Conservation (phyloP, 2,888 invertebrate genomes). For the Torymus auratus region DNA sequence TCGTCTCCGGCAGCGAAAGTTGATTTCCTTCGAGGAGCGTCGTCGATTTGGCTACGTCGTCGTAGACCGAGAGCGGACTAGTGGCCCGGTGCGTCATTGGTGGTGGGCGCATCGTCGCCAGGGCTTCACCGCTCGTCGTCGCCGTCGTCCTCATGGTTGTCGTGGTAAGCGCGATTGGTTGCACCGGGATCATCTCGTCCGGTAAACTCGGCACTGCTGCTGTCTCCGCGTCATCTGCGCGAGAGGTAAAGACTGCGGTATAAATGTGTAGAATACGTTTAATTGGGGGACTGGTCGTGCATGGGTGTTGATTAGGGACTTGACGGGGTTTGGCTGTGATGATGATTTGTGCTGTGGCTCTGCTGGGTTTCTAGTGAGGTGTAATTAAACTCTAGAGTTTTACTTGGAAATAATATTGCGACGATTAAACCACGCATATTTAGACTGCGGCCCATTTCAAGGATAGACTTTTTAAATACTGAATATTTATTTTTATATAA, state of each 20-base stretch:
- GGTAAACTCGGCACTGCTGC: slow-evolving; percentile 37
- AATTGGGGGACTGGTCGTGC: too few relatives aligned
- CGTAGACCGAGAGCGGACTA: slow-evolving; percentile 13
- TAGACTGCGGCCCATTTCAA: too few relatives aligned
- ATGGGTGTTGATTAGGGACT: too few relatives aligned
- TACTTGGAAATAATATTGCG: too few relatives aligned
- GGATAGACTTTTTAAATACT: too few relatives aligned
- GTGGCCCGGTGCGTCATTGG: slow-evolving; percentile 18
- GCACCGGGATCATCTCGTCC: slow-evolving; percentile 45
- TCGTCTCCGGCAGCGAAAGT: slow-evolving; percentile 49
- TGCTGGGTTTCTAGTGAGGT: too few relatives aligned
- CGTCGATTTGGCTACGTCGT: background rate
- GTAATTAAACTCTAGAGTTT: too few relatives aligned
- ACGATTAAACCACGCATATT: too few relatives aligned
- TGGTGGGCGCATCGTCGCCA: too few relatives aligned
- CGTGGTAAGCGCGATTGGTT: background rate
- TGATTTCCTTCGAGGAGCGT: slow-evolving; percentile 53
- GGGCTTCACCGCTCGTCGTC: background rate
- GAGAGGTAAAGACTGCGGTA: background rate
- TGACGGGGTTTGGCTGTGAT: too few relatives aligned
- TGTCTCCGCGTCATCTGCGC: slow-evolving; percentile 36
- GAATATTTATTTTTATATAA: too few relatives aligned
- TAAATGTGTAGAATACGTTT: background rate
- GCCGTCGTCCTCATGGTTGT: background rate
- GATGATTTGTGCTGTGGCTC: too few relatives aligned